Evolutionary conservation across 2,888 invertebrate genomes (phyloP).

Genomic region (Gastracanthus pulcherrimus): DNA sequence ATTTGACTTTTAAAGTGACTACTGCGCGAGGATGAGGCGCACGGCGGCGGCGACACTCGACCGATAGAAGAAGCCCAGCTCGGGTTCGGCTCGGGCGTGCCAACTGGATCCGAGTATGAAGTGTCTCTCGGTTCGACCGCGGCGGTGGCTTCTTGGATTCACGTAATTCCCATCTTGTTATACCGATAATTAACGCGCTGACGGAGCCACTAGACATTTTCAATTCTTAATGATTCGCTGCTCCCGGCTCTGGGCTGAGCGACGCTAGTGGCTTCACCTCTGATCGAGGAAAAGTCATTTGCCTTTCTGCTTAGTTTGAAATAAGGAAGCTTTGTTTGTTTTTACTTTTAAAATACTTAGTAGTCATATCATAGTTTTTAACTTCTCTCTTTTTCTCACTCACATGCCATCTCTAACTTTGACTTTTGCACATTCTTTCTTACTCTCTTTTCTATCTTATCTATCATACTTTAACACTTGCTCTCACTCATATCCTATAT

Average conservation of each 20-base stretch:
- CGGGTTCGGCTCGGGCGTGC: too few species aligned
- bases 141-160: background rate
- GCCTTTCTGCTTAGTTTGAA: too few species aligned
- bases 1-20: slow-evolving; percentile 71
- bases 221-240: background rate
- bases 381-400: too few species aligned
- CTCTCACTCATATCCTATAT: too few species aligned
- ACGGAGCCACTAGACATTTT: background rate
- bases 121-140: background rate
- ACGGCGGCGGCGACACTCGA: background rate
- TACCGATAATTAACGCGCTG: slow-evolving; percentile 2
- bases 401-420: too few species aligned
- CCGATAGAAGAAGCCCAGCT: background rate
- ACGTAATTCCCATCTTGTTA: slow-evolving; percentile 21
- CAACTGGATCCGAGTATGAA: background rate
- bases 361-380: background rate
- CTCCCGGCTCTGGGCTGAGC: background rate
- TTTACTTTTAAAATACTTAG: background rate
- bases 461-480: too few species aligned
- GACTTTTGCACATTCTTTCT: too few species aligned
- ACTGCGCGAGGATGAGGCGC: background rate
- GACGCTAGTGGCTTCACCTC: background rate
- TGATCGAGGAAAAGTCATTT: too few species aligned
- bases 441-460: too few species aligned
- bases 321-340: too few species aligned